Evolutionary conservation across 2,797 vertebrate genomes (phyloP).

Genomic region (Pseudochromis fuscus): DNA sequence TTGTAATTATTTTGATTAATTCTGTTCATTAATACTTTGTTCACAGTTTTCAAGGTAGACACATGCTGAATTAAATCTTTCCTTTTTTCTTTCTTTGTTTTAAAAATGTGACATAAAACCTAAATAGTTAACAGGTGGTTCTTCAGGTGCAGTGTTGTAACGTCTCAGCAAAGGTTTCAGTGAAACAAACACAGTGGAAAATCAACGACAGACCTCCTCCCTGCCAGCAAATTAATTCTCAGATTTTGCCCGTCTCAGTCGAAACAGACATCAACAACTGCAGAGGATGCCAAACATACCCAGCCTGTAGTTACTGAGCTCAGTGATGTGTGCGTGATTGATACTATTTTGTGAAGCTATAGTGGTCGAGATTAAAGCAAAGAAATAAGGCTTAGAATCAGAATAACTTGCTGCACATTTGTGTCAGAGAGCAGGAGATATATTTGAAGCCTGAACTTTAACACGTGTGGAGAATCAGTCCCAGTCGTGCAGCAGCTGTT

Average conservation of each 20-base stretch:
- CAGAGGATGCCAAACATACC: conserved; percentile 39
- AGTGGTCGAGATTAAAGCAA: not conserved
- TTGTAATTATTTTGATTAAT: too few species aligned
- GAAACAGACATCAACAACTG: conserved; percentile 31
- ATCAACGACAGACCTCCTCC: conserved; percentile 23
- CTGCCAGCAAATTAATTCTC: not conserved
- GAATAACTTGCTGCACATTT: too few species aligned
- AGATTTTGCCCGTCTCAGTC: conserved; percentile 26
- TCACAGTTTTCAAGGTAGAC: not conserved
- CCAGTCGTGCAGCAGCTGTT: conserved; percentile 64
- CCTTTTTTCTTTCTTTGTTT: too few species aligned
- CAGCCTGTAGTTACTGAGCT: conserved; percentile 21
- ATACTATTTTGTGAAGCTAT: conserved; percentile 11
- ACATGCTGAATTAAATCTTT: not conserved
- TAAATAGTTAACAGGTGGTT: conserved; percentile 30
- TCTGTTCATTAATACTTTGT: too few species aligned
- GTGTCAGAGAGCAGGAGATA: not conserved
- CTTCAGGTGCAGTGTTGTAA: conserved; percentile 24
- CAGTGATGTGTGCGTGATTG: not conserved
- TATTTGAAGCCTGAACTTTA: conserved; percentile 34
- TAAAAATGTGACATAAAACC: too few species aligned
- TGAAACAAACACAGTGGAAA: conserved; percentile 11
- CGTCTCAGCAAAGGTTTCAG: conserved; percentile 43
- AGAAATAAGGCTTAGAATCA: not conserved
- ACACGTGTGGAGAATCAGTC: conserved; percentile 10